Conservation (phyloP, 1,140 invertebrate genomes). For the Halotydeus destructor region DNA sequence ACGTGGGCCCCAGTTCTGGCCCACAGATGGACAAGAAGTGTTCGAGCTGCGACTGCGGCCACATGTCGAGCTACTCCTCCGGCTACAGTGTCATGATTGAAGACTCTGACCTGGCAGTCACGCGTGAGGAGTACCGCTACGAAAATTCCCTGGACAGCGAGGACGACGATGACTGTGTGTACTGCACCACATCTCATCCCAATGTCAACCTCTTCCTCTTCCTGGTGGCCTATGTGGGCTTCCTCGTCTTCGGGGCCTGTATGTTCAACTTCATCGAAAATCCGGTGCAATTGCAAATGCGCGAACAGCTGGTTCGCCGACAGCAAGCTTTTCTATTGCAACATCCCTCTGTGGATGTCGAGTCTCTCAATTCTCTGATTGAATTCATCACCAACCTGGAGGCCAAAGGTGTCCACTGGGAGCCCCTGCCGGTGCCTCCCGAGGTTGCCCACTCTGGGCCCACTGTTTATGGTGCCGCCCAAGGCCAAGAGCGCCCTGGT, state of each 20-base stretch:
- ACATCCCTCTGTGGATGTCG: slow-evolving; percentile 8
- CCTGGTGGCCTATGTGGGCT: slow-evolving; percentile 2
- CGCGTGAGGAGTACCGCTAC: no score
- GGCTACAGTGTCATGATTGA: no score
- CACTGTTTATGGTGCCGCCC: slow-evolving; percentile 5
- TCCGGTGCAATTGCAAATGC: slow-evolving; percentile 3
- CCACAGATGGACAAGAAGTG: no score
- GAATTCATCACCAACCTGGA: slow-evolving; percentile 4
- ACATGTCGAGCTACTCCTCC: no score
- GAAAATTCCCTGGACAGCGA: no score
- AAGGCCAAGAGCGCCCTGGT: neutral
- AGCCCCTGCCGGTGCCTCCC: slow-evolving; percentile 1
- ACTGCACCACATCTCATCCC: slow-evolving; percentile 5
- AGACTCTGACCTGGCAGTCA: no score
- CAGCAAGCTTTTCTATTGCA: slow-evolving; percentile 10
- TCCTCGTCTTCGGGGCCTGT: slow-evolving; percentile 9
- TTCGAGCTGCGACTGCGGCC: no score
- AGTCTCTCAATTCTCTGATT: neutral
- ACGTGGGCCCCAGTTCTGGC: no score
- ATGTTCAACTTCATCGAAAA: slow-evolving; percentile 11
- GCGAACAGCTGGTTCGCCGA: slow-evolving; percentile 5
- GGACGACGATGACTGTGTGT: neutral
- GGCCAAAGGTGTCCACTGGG: neutral
- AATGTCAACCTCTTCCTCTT: slow-evolving; percentile 8
- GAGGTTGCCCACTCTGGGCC: slow-evolving; percentile 1